Percentiles rank a stretch among this genome's conserved stretches.
Evolutionary conservation across 1,140 invertebrate species (phyloP).

Genomic region (Drosophila rufa): DNA sequence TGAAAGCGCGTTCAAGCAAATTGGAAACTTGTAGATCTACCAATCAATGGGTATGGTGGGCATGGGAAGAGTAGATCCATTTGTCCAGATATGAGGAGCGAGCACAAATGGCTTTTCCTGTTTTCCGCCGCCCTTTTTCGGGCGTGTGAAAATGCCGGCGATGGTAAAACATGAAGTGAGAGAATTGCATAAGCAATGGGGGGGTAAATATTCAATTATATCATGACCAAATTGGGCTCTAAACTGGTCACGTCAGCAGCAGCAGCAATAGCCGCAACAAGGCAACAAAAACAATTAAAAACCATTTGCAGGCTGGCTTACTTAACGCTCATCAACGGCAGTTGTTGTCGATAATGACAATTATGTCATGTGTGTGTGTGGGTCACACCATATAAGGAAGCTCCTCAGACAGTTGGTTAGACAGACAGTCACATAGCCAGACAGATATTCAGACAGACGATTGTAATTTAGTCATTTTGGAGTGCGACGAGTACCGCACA

Average conservation of each 20-base stretch:
- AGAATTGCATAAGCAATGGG: constrained; percentile 69
- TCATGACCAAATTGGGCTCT: constrained; percentile 47
- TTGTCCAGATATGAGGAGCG: constrained; percentile 20
- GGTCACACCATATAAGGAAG: constrained; percentile 32
- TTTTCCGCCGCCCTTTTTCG: constrained; percentile 42
- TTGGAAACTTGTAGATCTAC: constrained; percentile 65
- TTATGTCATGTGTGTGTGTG: constrained; percentile 50
- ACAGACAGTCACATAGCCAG: constrained; percentile 12
- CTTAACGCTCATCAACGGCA: constrained; percentile 55
- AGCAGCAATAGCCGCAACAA: neutral
- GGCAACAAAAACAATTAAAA: constrained; percentile 46
- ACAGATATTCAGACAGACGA: constrained; percentile 23
- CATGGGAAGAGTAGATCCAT: constrained; percentile 26
- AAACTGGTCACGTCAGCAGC: constrained; percentile 54
- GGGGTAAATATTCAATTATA: constrained; percentile 45
- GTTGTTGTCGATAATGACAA: constrained; percentile 60
- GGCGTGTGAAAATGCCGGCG: constrained; percentile 65
- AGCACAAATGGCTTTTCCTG: constrained; percentile 19
- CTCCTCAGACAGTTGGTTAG: neutral
- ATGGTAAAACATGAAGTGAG: constrained; percentile 53
- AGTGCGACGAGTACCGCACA: neutral
- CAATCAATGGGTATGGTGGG: constrained; percentile 26
- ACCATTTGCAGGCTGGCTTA: constrained; percentile 50
- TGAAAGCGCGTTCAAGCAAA: constrained; percentile 64
- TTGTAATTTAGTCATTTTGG: constrained; percentile 27